Conservation (phyloP, 1,140 invertebrate genomes). For the Chymomyza costata region DNA sequence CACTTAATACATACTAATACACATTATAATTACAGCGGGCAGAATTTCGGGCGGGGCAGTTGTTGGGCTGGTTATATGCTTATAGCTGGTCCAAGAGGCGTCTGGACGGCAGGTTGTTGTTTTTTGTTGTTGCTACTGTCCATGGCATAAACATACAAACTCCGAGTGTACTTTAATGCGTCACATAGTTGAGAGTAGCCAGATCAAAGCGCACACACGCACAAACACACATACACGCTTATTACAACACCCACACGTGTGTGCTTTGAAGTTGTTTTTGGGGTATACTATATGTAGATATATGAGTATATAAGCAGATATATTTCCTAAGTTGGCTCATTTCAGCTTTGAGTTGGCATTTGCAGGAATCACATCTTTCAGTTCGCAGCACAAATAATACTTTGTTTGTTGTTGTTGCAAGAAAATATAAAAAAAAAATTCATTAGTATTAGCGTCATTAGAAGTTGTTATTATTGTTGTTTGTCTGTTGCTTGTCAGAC, state of each 20-base stretch:
- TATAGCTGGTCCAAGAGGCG: too few relatives aligned
- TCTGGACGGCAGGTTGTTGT: too few relatives aligned
- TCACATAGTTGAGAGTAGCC: slow-evolving; percentile 25
- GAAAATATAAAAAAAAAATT: slow-evolving; percentile 29
- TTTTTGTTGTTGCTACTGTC: too few relatives aligned
- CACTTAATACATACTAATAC: slow-evolving; percentile 50
- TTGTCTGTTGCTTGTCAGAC: slow-evolving; percentile 38
- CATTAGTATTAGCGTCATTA: slow-evolving; percentile 56
- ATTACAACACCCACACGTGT: slow-evolving; percentile 25
- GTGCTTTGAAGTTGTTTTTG: slow-evolving; percentile 61
- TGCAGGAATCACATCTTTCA: slow-evolving; percentile 61
- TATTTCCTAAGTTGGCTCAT: slow-evolving; percentile 7
- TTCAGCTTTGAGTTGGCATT: slow-evolving; percentile 65
- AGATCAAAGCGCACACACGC: slow-evolving; percentile 50
- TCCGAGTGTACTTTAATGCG: slow-evolving; percentile 27
- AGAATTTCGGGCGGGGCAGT: too few relatives aligned
- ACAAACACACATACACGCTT: slow-evolving; percentile 13
- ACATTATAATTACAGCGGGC: slow-evolving; percentile 61
- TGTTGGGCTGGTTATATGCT: too few relatives aligned
- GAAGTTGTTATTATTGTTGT: slow-evolving; percentile 41
- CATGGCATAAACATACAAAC: slow-evolving; percentile 48
- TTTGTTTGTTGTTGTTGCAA: slow-evolving; percentile 42
- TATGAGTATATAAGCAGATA: too few relatives aligned
- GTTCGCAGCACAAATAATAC: slow-evolving; percentile 67
- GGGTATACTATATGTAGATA: neutral